Evolutionary conservation across 23 tunicate genomes (phyloP).

Genomic region (Halocynthia aurantium): DNA sequence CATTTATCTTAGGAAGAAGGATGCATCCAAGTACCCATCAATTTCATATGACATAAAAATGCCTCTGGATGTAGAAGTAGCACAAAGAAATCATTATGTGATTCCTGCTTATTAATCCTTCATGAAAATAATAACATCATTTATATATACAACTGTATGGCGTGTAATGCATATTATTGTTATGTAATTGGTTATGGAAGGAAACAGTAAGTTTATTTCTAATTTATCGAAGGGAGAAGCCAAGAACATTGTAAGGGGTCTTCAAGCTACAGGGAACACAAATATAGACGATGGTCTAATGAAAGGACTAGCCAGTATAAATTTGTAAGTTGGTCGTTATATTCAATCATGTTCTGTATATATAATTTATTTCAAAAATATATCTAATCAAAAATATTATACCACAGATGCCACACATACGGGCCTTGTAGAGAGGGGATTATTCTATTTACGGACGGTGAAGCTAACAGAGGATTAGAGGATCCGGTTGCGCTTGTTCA

Average conservation of each 20-base stretch:
- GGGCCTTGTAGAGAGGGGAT: constrained; percentile 48
- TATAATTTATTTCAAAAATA: neutral
- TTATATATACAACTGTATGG: too few species aligned
- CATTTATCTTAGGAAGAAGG: too few species aligned
- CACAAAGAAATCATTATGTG: too few species aligned
- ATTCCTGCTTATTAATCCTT: too few species aligned
- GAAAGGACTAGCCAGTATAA: constrained; percentile 1
- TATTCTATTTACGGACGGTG: constrained; percentile 78
- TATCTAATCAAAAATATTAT: neutral
- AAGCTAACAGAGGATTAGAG: constrained; percentile 41
- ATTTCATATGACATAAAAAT: too few species aligned
- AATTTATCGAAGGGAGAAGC: too few species aligned
- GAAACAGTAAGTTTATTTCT: too few species aligned
- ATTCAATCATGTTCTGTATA: neutral
- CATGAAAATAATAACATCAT: too few species aligned
- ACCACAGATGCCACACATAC: neutral
- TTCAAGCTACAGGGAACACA: neutral
- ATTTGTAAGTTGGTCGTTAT: neutral
- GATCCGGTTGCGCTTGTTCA: constrained; percentile 30
- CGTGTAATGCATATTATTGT: too few species aligned
- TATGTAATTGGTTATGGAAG: too few species aligned
- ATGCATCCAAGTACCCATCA: too few species aligned
- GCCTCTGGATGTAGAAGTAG: too few species aligned
- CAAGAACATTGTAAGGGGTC: neutral
- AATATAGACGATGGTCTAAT: constrained; percentile 16